Conservation (phyloP, 2,797 vertebrate species). For the Betta splendens region DNA sequence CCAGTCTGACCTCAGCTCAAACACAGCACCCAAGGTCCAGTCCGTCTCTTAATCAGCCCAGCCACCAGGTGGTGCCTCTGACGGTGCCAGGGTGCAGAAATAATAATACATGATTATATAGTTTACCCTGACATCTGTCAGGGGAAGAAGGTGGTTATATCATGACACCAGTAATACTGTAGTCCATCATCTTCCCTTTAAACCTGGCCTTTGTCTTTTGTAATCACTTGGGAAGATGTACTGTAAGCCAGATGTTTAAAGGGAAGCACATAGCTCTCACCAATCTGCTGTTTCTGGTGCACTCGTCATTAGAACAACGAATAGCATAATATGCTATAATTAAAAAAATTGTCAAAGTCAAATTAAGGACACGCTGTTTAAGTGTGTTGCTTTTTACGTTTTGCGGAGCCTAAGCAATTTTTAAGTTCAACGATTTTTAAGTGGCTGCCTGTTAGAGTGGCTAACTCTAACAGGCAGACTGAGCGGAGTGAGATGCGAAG, state of each 20-base stretch:
- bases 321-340: constrained; percentile 2
- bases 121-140: constrained; percentile 14
- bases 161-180: neutral
- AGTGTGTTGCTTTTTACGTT: constrained; percentile 21
- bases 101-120: constrained; percentile 2
- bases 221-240: neutral
- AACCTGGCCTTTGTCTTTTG: neutral
- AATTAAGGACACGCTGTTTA: neutral
- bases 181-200: neutral
- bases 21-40: neutral
- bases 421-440: constrained; percentile 44
- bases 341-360: neutral
- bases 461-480: constrained; percentile 26
- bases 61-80: constrained; percentile 73
- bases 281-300: neutral
- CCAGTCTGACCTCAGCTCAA: neutral
- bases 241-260: neutral
- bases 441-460: constrained; percentile 51
- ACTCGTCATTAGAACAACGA: neutral
- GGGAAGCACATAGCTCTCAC: neutral
- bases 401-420: constrained; percentile 18
- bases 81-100: constrained; percentile 22
- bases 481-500: constrained; percentile 57
- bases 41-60: constrained; percentile 30
- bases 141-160: neutral